phyloP scores from a whole-genome alignment of 2,113 vertebrate species.

The Cyprinodon tularosa region DNA sequence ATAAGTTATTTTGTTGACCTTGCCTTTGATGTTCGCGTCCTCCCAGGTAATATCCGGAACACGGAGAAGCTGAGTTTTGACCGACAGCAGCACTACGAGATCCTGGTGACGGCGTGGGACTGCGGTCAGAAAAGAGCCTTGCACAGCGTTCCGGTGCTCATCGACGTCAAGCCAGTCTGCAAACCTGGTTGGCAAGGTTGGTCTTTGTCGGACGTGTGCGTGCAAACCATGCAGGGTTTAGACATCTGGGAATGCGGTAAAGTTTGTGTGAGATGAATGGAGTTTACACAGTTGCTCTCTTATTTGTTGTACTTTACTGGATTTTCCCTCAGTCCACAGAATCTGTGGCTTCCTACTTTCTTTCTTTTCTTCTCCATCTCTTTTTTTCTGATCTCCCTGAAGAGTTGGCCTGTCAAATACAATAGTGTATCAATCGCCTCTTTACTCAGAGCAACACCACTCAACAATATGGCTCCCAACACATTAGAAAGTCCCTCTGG shows the following conservation, averaged over 20 bases:
- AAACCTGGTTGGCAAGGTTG: conserved; percentile 98
- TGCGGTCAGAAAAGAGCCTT: conserved; percentile 93
- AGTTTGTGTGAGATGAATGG: conserved; percentile 18
- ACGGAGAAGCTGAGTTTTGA: conserved; percentile 94
- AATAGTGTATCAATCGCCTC: conserved; percentile 61
- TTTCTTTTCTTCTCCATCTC: neutral
- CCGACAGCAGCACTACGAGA: conserved; percentile 88
- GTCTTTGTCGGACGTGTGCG: conserved; percentile 3
- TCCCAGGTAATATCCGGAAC: conserved; percentile 93
- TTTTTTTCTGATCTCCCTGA: conserved; percentile 24
- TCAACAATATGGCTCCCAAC: conserved; percentile 48
- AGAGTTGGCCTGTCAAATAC: conserved; percentile 61
- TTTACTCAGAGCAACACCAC: conserved; percentile 47
- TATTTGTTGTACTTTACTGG: neutral
- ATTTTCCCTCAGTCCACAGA: neutral
- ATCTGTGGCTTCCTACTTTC: neutral
- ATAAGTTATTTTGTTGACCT: neutral
- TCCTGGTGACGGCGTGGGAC: conserved; percentile 93
- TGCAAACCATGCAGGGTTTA: neutral
- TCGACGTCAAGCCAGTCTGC: conserved; percentile 94
- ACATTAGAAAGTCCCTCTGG: conserved; percentile 37
- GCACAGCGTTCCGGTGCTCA: conserved; percentile 86
- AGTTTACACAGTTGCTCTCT: conserved; percentile 19
- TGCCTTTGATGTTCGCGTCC: conserved; percentile 11
- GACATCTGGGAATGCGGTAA: conserved; percentile 15